Base-by-base conservation (phyloP, 1,140 invertebrate species). In the Sitodiplosis mosellana region DNA sequence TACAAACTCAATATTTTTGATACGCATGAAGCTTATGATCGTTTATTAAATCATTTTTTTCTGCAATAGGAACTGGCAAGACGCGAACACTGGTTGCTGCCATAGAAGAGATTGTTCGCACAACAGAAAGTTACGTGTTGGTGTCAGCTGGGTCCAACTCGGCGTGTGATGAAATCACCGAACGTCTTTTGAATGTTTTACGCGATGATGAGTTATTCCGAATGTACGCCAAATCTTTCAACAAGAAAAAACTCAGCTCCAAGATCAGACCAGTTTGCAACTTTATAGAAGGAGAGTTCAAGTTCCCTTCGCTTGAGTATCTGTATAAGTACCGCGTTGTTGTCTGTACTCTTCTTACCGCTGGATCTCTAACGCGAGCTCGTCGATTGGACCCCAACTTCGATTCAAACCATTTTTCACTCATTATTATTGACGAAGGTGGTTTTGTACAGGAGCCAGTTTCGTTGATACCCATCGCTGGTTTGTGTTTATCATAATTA, bases 401-500 rank as follows among this genome's bases (percentile, higher is more conserved):
- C 37, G 74, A 75, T 8, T 64, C 65, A 33, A 69, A 73, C 15
- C 71, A 81, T 54, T 83, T 90, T 59, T 76, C 78, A 19, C 81
- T 88, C 59, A 66, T 87, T 41, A 86, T 92, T 60, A 75, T 91
- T 50, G 88, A 92, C 65, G 88, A 92, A 68, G 81, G 82, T 18
- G 86, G 83, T 12, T 85, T 89, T 58, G 77, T 80, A 1, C 76
- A 70, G 2, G 87, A 92, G 67, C 75, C 86, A 2, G 83, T 87
- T 53, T 67, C 73, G 6, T 57, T 85, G 43, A 76, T 88, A 55
- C 75, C 83, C 4, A 57, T 78, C 15, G 57, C 64, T 48, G 59
- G 69, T 41, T n/a, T n/a, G n/a, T n/a, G n/a, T n/a, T n/a, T n/a
- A n/a, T 27, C 10, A 10, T 10, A 27, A 27, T 27, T 27, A 27